Evolutionary conservation across 2,888 invertebrate genomes (phyloP).

Genomic region (Meiosimyza platycephala): DNA sequence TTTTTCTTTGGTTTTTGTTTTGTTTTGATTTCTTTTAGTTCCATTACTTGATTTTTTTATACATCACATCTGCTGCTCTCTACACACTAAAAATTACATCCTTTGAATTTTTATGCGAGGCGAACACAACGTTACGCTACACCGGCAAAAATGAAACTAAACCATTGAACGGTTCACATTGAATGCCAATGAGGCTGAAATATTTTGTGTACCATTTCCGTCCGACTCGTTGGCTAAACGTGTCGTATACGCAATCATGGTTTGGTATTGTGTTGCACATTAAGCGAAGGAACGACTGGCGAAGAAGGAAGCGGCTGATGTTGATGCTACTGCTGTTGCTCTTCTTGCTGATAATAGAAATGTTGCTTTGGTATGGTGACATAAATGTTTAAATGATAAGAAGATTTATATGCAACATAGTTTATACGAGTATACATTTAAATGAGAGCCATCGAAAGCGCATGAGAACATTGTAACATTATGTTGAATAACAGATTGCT

Average conservation of each 20-base stretch:
- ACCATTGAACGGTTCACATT: conserved; percentile 41
- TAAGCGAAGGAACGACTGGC: neutral
- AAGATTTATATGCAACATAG: neutral
- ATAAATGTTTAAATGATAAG: conserved; percentile 19
- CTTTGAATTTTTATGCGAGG: conserved; percentile 42
- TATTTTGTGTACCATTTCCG: conserved; percentile 32
- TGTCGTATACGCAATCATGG: conserved; percentile 47
- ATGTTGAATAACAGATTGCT: neutral
- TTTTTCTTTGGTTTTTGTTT: conserved; percentile 32
- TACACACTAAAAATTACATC: conserved; percentile 8
- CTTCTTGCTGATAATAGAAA: conserved; percentile 10
- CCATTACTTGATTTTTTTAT: neutral
- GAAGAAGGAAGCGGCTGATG: conserved; percentile 13
- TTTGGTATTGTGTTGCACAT: neutral
- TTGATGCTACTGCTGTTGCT: neutral
- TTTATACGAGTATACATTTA: neutral
- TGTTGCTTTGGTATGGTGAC: conserved; percentile 12
- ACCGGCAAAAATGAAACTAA: conserved; percentile 58
- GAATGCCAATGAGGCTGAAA: conserved; percentile 38
- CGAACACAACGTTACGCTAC: conserved; percentile 47
- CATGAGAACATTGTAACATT: neutral
- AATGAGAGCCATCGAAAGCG: neutral
- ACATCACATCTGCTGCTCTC: no score
- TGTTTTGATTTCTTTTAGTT: conserved; percentile 27
- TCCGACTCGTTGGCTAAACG: conserved; percentile 15